Evolutionary conservation across 1,140 invertebrate species (phyloP), one percentile per base, ranked within the genome.

Genomic region (Camponotus floridanus): DNA sequence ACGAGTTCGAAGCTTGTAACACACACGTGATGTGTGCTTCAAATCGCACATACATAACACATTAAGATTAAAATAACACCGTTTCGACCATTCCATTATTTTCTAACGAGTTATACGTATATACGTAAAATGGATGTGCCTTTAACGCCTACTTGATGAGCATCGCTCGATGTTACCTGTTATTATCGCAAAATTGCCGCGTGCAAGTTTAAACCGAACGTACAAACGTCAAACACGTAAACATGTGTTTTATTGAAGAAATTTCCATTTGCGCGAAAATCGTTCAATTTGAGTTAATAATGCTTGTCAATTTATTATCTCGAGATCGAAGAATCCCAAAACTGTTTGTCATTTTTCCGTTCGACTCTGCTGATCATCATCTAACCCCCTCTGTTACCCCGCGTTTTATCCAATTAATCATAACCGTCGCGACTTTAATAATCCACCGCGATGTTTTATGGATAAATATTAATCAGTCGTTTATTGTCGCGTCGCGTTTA

Each of bases 1-100:
- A 88, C 83, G 74, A 81, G 55, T 70, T 86, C 36, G 74, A 80
- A 18, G 26, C 36, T 15, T 57, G 76, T 81, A 85, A 88, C 86
- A 70, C 70, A 21, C 13, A 36, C n/a, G 21, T 57, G 13, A 36
- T 31, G 21, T 57, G 13, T 42, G 65, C 48, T 45, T 70, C n/a
- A 57, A 57, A 80, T 55, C 9, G 33, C 36, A 13, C 45, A 36
- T 42, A 26, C 21, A 15, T 70, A 55, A 80, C 48, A 42, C 31
- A 26, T 70, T 13, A 42, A 70, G 64, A 80, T 70, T 42, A 70
- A 80, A 70, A 65, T 59, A 80, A 70, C 65, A 68, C 33, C 6
- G 61, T 26, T 39, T 36, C 62, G 62, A 15, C 45, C n/a, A n/a
- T 33, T n/a, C 21, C 33, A 36, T 70, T 33, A 59, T 57, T 18